A percentile compares a stretch with the other conserved stretches of the same genome.
phyloP scores from a whole-genome alignment of 1,140 invertebrate genomes.

The Aphis gossypii region DNA sequence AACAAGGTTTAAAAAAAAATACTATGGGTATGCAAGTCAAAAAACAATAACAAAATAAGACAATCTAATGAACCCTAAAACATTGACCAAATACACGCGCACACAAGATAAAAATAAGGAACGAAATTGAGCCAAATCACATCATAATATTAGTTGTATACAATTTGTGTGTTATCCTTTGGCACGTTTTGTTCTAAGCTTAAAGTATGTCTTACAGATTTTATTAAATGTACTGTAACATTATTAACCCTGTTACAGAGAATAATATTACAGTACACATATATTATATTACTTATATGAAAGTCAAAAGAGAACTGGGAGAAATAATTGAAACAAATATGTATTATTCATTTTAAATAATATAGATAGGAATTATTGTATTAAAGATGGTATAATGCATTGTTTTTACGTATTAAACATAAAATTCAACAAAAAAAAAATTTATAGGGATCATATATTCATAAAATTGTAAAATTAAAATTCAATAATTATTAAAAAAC shows the following conservation, averaged over 20 bases:
- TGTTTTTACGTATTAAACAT: slow-evolving; percentile 8
- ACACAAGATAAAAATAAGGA: slow-evolving; percentile 50
- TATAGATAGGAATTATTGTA: not conserved
- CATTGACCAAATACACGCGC: slow-evolving; percentile 50
- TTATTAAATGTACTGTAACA: not conserved
- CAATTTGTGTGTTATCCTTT: slow-evolving; percentile 55
- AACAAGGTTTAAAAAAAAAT: not conserved
- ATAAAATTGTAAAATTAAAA: slow-evolving; percentile 25
- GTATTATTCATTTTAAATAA: not conserved
- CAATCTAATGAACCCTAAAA: slow-evolving; percentile 45
- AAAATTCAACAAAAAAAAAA: not conserved
- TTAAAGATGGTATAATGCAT: not conserved
- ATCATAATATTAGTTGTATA: slow-evolving; percentile 50
- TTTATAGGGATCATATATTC: not conserved
- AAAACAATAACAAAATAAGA: slow-evolving; percentile 41
- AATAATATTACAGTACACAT: not conserved
- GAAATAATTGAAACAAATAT: slow-evolving; percentile 2
- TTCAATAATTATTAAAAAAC: slow-evolving; percentile 28
- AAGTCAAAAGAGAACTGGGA: not conserved
- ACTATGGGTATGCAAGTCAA: not conserved
- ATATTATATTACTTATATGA: not conserved
- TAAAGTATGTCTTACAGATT: slow-evolving; percentile 42
- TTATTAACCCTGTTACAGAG: not conserved
- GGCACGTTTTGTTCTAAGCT: slow-evolving; percentile 52
- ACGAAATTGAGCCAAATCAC: slow-evolving; percentile 55